A percentile compares a stretch with the other conserved stretches of the same genome.
phyloP scores from a whole-genome alignment of 2,888 invertebrate species.

The Ectemnius lituratus region DNA sequence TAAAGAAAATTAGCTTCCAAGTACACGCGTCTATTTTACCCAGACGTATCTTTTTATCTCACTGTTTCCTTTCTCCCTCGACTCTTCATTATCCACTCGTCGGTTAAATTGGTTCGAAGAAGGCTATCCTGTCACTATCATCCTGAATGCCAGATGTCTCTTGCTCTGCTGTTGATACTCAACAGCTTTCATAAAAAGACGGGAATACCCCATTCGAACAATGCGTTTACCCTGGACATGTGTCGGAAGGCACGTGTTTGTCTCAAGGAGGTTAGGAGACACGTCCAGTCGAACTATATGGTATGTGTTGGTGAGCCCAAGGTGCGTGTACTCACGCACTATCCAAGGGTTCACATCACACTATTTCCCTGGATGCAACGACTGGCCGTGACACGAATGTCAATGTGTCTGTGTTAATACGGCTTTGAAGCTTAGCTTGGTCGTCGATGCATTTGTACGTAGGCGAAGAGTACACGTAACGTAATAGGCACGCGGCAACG shows the following conservation, averaged over 20 bases:
- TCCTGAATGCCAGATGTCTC: slow-evolving; percentile 28
- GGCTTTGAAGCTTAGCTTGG: slow-evolving; percentile 49
- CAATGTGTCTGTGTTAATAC: slow-evolving; percentile 63
- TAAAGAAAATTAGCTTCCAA: not conserved
- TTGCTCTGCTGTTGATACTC: too few species aligned
- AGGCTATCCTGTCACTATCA: not conserved
- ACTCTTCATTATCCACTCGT: not conserved
- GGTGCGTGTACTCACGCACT: slow-evolving; percentile 39
- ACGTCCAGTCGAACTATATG: not conserved
- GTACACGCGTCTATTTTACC: not conserved
- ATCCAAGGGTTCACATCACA: slow-evolving; percentile 24
- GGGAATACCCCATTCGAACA: not conserved
- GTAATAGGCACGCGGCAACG: slow-evolving; percentile 61
- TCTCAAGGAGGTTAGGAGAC: not conserved
- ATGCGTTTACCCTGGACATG: not conserved
- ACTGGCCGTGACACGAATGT: slow-evolving; percentile 75
- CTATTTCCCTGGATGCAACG: slow-evolving; percentile 66
- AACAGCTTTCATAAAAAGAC: not conserved
- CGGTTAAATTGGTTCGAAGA: not conserved
- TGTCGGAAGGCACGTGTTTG: not conserved
- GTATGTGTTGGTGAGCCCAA: slow-evolving; percentile 10
- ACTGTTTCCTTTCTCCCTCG: not conserved
- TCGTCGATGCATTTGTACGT: slow-evolving; percentile 60
- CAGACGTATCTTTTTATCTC: not conserved
- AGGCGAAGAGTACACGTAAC: slow-evolving; percentile 64